Base-by-base conservation (phyloP, 2,113 vertebrate species). In the Triplophysa rosa region DNA sequence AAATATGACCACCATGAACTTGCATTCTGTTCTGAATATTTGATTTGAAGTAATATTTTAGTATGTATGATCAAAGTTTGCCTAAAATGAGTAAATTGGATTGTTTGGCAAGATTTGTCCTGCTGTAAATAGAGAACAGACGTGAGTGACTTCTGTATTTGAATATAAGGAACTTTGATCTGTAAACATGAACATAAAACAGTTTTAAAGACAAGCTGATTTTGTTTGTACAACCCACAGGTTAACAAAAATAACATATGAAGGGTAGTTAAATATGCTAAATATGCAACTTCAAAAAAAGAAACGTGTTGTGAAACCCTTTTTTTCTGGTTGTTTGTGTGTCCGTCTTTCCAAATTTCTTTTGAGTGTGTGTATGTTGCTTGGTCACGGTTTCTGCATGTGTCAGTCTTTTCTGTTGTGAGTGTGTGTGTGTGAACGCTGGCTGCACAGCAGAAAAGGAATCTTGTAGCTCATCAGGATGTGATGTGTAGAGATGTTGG, bases 401-500 rank as follows among this genome's bases (percentile, higher is more conserved):
- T 86, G 61, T 84, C 61, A 68, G 76, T 47, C 71, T 68, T 29
- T 40, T 62, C 37, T 2, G 4, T 26, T 78, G 33, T 68, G 45
- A 59, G 76, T 26, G 29, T 40, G 42, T 33, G n/a, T 29, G 73
- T 45, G 4, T 42, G 37, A 42, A 65, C 65, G 33, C 54, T 68
- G 42, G 37, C 47, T 59, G 52, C 42, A 62, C 24, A 49, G 63
- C 58, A 79, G 62, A 79, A 42, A 16, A 62, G 67, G 67, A 68
- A 70, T 75, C 61, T 73, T 69, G 64, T 42, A 83, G 76, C 78
- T 84, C 67, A 80, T 77, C 75, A 52, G n/a, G 47, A 76, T 45
- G 45, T 52, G 13, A 79, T 45, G 62, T 19, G 8, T 1, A 26
- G 23, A 63, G 23, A 62, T 74, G 71, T 72, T 72, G 65, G 61